Base-by-base conservation (phyloP, 2,113 vertebrate species). In the Delphinus delphis region DNA sequence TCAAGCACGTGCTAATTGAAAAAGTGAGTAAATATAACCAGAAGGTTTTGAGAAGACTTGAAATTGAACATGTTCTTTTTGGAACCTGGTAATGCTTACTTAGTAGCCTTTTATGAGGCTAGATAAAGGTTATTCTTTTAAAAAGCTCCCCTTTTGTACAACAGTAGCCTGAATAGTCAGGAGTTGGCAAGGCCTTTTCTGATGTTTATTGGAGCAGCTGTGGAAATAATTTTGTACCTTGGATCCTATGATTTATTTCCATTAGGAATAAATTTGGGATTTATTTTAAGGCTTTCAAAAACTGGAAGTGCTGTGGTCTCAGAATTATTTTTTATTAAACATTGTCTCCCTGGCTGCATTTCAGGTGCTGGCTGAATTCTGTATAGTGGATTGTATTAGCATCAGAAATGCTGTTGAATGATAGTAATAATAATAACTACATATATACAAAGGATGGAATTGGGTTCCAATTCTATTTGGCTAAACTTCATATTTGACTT, bases 271-370 rank as follows among this genome's bases (percentile, higher is more conserved):
- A 65, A 96, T 96, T 97, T 92, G 65, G 65, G n/a, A 90, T 88
- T 71, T 80, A 95, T 90, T 97, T 95, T 95, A 85, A 96, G 63
- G 76, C 87, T 95, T 96, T 97, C 44, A 88, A 84, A 95, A 96
- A 41, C 58, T 85, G 73, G 62, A 88, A 90, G 80, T 88, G 63
- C 65, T 92, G 60, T 93, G 96, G 95, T 96, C 60, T 95, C 26
- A 73, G 94, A 93, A 92, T 97, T 96, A 84, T 96, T 96, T 97
- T 95, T 95, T 96, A 80, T 90, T 96, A 96, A 95, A 95, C 53
- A 88, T 81, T 74, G 55, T 92, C 41, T 97, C 23, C 13, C 17
- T 93, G 96, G 96, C 96, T 97, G 71, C 38, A 6, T 92, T 96
- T 96, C 90, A 93, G 86, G 79, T 44, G 31, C 76, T 93, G 92